phyloP scores from a whole-genome alignment of 2,888 invertebrate genomes.

The Macrosoma leucophasiata region DNA sequence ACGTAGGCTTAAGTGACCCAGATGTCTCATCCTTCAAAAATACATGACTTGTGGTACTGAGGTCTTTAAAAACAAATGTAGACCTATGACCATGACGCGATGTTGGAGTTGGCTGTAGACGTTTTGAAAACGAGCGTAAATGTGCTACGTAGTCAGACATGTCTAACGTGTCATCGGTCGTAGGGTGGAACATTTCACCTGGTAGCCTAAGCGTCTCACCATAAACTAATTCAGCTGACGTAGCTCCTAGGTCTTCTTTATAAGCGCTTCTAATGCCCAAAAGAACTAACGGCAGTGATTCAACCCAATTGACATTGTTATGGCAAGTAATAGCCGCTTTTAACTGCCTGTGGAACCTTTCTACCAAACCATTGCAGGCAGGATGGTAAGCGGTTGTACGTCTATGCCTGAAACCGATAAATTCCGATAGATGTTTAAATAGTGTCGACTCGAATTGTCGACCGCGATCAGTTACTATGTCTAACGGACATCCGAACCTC shows the following conservation, averaged over 20 bases:
- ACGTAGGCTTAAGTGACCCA: constrained; percentile 27
- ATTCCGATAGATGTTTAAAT: constrained; percentile 16
- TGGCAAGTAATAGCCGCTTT: constrained; percentile 19
- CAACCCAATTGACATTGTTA: constrained; percentile 19
- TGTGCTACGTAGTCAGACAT: constrained; percentile 16
- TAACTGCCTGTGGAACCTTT: constrained; percentile 25
- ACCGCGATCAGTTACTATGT: constrained; percentile 20
- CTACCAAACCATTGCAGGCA: constrained; percentile 27
- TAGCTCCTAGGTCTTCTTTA: constrained; percentile 23
- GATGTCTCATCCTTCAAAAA: constrained; percentile 27
- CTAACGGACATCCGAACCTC: too few species aligned
- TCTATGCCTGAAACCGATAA: constrained; percentile 22
- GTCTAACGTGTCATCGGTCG: too few species aligned
- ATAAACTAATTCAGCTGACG: constrained; percentile 25
- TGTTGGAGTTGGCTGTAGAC: too few species aligned
- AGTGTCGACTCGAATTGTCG: constrained; percentile 30
- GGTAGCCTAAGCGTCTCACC: constrained; percentile 27
- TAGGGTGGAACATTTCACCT: constrained; percentile 17
- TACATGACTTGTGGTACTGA: constrained; percentile 22
- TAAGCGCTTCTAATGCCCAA: constrained; percentile 18
- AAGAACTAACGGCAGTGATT: constrained; percentile 21
- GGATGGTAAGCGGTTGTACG: constrained; percentile 31
- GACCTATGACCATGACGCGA: constrained; percentile 20
- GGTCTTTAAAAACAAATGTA: constrained; percentile 29
- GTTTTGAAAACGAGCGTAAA: constrained; percentile 8